Base-by-base conservation (phyloP, 2,113 vertebrate species). In the Triplophysa dalaica region DNA sequence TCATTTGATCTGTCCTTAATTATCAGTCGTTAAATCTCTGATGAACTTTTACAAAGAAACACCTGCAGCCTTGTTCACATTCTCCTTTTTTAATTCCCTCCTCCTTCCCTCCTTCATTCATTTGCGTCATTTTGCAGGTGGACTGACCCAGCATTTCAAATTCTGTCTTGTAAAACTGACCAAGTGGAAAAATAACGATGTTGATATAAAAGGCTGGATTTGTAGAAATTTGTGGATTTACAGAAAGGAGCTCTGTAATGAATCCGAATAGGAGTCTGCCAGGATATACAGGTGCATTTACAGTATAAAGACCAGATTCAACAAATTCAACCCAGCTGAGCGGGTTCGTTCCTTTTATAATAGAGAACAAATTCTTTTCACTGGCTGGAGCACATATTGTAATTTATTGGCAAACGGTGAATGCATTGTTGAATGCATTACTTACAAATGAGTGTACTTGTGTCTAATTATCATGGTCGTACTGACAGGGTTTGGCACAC, bases 131-230 rank as follows among this genome's bases (percentile, higher is more conserved):
- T 86, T 81, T 85, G 88, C 88, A 88, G 89, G 86, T 90, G 88
- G 66, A 83, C 85, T 84, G 70, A n/a, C 85, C 50, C 61, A 56
- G 64, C 82, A 73, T 89, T 87, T 81, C 83, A 72, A 19, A 63
- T 86, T 88, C 76, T 79, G 82, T 41, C 76, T 84, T 79, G 85
- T 88, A 85, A 89, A 83, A 24, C 80, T 84, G 87, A 87, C 86
- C 83, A 85, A 89, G 83, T 86, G 85, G 89, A 88, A 92, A 93
- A 88, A 93, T 84, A 89, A 89, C 78, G 82, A 88, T 58, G 81
- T 83, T 74, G 70, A 77, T 84, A 33, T 63, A 70, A 79, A 82
- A 77, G 78, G 56, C 54, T 85, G 85, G 86, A 8, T 81, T 48
- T 50, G 75, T 22, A 60, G 81, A 50, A 80, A 83, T 85, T 81